Conservation (phyloP, 2,888 invertebrate species). For the Lasius fuliginosus region DNA sequence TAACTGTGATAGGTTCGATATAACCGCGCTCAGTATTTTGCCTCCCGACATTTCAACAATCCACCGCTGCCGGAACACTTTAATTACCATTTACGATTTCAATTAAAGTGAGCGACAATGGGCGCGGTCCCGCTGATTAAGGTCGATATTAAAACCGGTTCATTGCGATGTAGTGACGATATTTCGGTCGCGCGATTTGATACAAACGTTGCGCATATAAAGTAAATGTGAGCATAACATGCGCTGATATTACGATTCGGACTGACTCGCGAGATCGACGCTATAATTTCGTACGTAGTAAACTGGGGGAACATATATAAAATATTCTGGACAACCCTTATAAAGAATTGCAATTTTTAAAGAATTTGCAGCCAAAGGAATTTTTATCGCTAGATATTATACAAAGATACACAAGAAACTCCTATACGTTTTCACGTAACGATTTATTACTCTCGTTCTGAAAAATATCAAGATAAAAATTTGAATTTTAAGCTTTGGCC, state of each 20-base stretch:
- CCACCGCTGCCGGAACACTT: constrained; percentile 48
- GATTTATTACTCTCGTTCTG: neutral
- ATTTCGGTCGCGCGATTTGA: constrained; percentile 26
- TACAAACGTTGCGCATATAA: constrained; percentile 18
- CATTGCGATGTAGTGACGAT: constrained; percentile 8
- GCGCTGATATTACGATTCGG: constrained; percentile 21
- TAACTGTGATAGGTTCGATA: neutral
- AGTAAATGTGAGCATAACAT: constrained; percentile 25
- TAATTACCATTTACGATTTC: constrained; percentile 57
- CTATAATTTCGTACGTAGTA: constrained; percentile 10
- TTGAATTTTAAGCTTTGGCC: neutral
- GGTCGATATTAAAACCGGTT: constrained; percentile 50
- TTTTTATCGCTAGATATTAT: neutral
- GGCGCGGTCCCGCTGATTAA: constrained; percentile 45
- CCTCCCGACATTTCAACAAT: constrained; percentile 34
- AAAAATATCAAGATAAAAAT: neutral
- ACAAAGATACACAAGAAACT: neutral
- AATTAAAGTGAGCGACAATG: constrained; percentile 55
- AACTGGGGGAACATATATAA: neutral
- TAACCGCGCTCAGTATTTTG: constrained; percentile 44
- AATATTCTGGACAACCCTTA: neutral
- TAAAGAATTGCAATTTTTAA: neutral
- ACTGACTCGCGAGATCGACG: neutral
- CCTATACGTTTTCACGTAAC: neutral
- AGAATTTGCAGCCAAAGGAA: neutral